Evolutionary conservation across 2,113 vertebrate genomes (phyloP).

Genomic region (Gobiocypris rarus): DNA sequence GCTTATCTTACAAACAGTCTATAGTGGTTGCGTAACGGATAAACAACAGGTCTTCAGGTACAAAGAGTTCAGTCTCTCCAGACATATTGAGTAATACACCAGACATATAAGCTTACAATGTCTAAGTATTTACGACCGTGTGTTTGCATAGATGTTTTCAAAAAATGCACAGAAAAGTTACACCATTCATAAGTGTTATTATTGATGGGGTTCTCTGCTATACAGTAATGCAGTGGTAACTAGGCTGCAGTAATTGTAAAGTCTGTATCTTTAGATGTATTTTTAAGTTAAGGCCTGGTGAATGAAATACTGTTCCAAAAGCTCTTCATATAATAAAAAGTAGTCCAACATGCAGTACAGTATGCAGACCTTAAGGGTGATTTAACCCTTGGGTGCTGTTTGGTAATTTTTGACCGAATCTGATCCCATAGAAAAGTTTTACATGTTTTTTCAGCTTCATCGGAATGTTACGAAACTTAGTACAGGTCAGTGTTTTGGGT

Average conservation of each 20-base stretch:
- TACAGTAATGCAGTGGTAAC: background rate
- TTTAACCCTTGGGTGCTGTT: background rate
- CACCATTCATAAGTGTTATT: background rate
- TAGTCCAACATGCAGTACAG: background rate
- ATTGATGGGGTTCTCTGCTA: background rate
- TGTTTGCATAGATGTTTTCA: background rate
- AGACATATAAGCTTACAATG: conserved; percentile 11
- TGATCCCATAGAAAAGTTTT: too few species aligned
- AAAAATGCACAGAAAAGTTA: background rate
- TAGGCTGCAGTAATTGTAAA: background rate
- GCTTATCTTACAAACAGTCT: background rate
- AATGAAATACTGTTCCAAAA: background rate
- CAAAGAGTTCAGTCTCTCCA: conserved; percentile 11
- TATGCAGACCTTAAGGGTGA: background rate
- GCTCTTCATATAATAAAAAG: background rate
- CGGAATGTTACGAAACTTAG: too few species aligned
- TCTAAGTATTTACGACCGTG: background rate
- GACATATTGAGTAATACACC: conserved; percentile 1
- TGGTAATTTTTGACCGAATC: too few species aligned
- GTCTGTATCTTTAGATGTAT: background rate
- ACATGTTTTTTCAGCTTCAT: too few species aligned
- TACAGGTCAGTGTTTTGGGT: too few species aligned
- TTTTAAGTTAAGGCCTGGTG: background rate
- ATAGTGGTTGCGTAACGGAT: conserved; percentile 12
- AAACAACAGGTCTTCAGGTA: conserved; percentile 3